These are phyloP conservation scores for Sylvia atricapilla DNA, from an alignment of 2,113 vertebrate species.

Conservation along the genomic window DNA sequence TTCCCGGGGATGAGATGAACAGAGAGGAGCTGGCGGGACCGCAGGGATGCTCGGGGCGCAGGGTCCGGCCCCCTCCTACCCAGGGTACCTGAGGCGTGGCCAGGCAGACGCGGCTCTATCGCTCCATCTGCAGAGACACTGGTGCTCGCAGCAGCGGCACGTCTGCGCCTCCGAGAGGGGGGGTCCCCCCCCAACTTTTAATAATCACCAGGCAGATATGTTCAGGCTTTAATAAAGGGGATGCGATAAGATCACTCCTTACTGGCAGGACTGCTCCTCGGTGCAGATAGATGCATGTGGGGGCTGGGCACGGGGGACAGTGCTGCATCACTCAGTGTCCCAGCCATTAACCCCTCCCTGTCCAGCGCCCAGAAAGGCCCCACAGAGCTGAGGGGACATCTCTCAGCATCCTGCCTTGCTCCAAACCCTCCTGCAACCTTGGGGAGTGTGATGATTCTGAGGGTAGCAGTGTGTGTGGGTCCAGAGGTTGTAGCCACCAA, in stretches of 20 bases:
- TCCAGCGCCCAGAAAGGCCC: background rate
- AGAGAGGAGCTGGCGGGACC: background rate
- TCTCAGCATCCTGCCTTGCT: background rate
- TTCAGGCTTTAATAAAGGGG: conserved; percentile 69
- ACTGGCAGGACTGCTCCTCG: conserved; percentile 63
- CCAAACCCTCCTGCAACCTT: background rate
- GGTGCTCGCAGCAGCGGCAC: conserved; percentile 42
- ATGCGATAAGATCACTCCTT: conserved; percentile 64
- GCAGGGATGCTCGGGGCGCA: background rate
- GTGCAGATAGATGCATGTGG: conserved; percentile 46
- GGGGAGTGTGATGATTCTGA: background rate
- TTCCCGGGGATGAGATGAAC: background rate
- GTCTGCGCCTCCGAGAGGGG: conserved; percentile 52
- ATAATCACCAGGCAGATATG: conserved; percentile 72
- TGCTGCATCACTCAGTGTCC: conserved; percentile 21
- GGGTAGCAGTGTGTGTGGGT: rapidly evolving
- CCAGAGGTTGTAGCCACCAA: background rate
- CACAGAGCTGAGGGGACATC: background rate
- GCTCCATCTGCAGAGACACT: conserved; percentile 42
- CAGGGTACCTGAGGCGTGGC: background rate
- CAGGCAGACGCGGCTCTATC: conserved; percentile 21
- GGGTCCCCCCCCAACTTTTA: conserved; percentile 61
- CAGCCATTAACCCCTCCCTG: conserved; percentile 40
- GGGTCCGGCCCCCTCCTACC: rapidly evolving
- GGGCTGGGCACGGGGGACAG: conserved; percentile 37